Base-by-base conservation (phyloP, 2,797 vertebrate species). In the Graptemys geographica region DNA sequence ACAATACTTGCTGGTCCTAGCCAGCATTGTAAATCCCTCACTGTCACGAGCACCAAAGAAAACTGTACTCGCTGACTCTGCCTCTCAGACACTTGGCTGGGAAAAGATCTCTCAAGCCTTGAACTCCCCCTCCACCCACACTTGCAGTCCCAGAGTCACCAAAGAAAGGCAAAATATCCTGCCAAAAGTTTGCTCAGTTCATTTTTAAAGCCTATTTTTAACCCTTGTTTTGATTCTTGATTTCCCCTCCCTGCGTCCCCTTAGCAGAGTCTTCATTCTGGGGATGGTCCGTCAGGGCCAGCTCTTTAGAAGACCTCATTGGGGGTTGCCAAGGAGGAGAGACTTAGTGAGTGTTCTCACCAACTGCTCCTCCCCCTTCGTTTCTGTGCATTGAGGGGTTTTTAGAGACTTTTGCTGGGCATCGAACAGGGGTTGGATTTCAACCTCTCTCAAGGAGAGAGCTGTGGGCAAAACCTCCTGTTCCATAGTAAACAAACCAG, bases 131-230 rank as follows among this genome's bases (percentile, higher is more conserved):
- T 95, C 95, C 95, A 95, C 93, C 96, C 94, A 96, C 88, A 90
- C 85, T 95, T 95, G 85, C 87, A 96, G 91, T 97, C 92, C 91
- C 96, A 97, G 91, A 94, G 84, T 94, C 95, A 97, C 96, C 92
- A 97, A 97, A 95, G 84, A 96, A 90, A 97, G 62, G 94, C 97
- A 96, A 97, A 96, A 97, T 96, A 91, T 6, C 86, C 83, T 97
- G 95, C 94, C 94, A 97, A 97, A 92, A 94, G 89, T 95, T 96
- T 96, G 51, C 87, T 97, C 80, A 81, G 89, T 96, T 97, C 94
- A 90, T 89, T 92, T 97, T 89, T 92, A 31, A 87, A 84, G 25
- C 11, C 37, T 93, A 89, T 84, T 93, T 92, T 94, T 95, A 92
- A 95, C 86, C 79, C 59, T 23, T 90, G 11, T 31, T 91, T 81